These are phyloP conservation scores for Lagenorhynchus albirostris DNA, from an alignment of 2,113 vertebrate genomes.

Conservation along the genomic window DNA sequence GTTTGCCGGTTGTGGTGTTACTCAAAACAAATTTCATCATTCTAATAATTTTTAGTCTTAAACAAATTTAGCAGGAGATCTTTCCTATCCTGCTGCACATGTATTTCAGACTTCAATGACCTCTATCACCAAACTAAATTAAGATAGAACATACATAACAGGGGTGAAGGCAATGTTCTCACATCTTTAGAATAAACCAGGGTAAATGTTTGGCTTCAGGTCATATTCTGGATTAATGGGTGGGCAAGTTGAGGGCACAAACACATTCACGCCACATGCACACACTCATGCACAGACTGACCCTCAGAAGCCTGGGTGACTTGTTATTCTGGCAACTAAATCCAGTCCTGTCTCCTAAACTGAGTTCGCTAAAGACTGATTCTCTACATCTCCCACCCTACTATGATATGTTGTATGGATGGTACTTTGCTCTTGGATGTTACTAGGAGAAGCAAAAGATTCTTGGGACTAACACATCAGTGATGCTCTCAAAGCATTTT, in stretches of 20 bases:
- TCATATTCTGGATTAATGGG: not conserved
- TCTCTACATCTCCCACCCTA: not conserved
- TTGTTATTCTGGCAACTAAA: not conserved
- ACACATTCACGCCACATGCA: accelerated
- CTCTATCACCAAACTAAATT: not conserved
- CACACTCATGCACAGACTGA: not conserved
- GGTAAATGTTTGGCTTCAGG: not conserved
- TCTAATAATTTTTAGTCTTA: not conserved
- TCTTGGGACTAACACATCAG: not conserved
- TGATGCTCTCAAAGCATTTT: not conserved
- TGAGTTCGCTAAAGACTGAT: not conserved
- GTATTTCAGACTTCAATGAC: not conserved
- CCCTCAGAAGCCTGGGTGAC: not conserved
- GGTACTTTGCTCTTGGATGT: not conserved
- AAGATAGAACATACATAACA: not conserved
- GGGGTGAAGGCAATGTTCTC: not conserved
- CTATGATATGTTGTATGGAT: not conserved
- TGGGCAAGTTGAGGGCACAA: not conserved
- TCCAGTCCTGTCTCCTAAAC: not conserved
- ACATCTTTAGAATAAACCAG: not conserved
- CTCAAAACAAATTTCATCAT: not conserved
- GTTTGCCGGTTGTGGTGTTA: not conserved
- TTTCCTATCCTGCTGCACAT: not conserved
- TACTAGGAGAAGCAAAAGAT: not conserved
- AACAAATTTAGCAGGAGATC: not conserved